A percentile compares a stretch with the other conserved stretches of the same genome.
Conservation (phyloP, 2,888 invertebrate species). For the Drosophila anceps region DNA sequence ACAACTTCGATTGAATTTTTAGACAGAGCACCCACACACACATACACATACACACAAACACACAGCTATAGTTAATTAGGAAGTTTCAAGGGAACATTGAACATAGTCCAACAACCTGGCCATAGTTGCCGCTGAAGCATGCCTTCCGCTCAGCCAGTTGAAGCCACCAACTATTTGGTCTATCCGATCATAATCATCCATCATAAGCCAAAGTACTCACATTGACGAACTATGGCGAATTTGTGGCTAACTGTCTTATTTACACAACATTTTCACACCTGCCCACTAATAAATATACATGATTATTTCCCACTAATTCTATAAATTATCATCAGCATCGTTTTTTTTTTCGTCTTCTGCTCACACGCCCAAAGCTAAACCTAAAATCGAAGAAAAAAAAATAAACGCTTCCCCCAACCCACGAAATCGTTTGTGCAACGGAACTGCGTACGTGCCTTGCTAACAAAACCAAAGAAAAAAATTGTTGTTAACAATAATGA, state of each 20-base stretch:
- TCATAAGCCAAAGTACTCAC: constrained; percentile 20
- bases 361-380: constrained; percentile 8
- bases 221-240: constrained; percentile 52
- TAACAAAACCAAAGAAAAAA: constrained; percentile 4
- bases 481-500: constrained; percentile 1
- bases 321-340: constrained; percentile 70
- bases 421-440: constrained; percentile 30
- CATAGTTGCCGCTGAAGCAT: constrained; percentile 24
- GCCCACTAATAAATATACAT: constrained; percentile 76
- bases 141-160: constrained; percentile 28
- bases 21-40: background rate
- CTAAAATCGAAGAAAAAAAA: constrained; percentile 14
- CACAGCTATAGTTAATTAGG: constrained; percentile 58
- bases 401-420: background rate
- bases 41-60: background rate
- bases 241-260: constrained; percentile 59
- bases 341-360: constrained; percentile 14
- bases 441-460: constrained; percentile 31
- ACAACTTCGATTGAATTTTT: constrained; percentile 43
- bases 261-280: constrained; percentile 69
- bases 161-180: constrained; percentile 6
- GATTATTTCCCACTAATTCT: constrained; percentile 80
- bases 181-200: constrained; percentile 27
- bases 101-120: constrained; percentile 45
- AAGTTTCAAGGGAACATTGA: constrained; percentile 63